Percentiles rank a stretch among this genome's conserved stretches.
These are phyloP conservation scores for Percina caprodes DNA, from an alignment of 2,113 vertebrate genomes.

Conservation along the genomic window DNA sequence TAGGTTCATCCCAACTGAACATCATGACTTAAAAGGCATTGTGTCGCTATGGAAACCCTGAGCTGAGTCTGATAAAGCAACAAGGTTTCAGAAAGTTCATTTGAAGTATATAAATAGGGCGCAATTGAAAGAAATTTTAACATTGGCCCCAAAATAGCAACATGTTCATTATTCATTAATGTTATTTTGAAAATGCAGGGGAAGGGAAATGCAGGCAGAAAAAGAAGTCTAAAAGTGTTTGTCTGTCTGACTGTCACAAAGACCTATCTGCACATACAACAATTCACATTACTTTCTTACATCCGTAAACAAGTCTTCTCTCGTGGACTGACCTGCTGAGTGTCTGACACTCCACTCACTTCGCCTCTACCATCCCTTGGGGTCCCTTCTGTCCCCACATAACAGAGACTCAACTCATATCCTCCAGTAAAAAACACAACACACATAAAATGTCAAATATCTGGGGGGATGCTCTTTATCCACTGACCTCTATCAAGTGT, in stretches of 20 bases:
- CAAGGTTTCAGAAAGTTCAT: slow-evolving; percentile 59
- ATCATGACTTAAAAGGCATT: slow-evolving; percentile 30
- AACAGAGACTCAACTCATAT: slow-evolving; percentile 31
- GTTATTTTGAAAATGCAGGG: slow-evolving; percentile 40
- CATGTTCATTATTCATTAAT: slow-evolving; percentile 50
- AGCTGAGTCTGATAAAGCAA: slow-evolving; percentile 39
- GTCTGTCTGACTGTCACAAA: not conserved
- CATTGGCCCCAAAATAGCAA: slow-evolving; percentile 34
- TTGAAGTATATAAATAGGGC: slow-evolving; percentile 74
- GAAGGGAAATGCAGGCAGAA: slow-evolving; percentile 10
- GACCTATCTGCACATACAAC: not conserved
- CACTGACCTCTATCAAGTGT: slow-evolving; percentile 35
- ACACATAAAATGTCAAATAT: slow-evolving; percentile 60
- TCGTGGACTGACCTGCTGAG: not conserved
- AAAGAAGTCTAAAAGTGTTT: not conserved
- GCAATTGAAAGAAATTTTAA: slow-evolving; percentile 63
- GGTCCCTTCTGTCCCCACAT: slow-evolving; percentile 34
- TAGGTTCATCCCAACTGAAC: slow-evolving; percentile 38
- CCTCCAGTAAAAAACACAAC: slow-evolving; percentile 42
- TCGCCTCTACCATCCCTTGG: slow-evolving; percentile 6
- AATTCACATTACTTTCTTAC: not conserved
- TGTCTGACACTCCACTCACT: slow-evolving; percentile 34
- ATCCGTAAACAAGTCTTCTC: not conserved
- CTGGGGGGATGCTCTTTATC: slow-evolving; percentile 49
- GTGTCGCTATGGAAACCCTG: slow-evolving; percentile 78